Base-by-base conservation (phyloP, 2,113 vertebrate species). In the Patagioenas fasciata region DNA sequence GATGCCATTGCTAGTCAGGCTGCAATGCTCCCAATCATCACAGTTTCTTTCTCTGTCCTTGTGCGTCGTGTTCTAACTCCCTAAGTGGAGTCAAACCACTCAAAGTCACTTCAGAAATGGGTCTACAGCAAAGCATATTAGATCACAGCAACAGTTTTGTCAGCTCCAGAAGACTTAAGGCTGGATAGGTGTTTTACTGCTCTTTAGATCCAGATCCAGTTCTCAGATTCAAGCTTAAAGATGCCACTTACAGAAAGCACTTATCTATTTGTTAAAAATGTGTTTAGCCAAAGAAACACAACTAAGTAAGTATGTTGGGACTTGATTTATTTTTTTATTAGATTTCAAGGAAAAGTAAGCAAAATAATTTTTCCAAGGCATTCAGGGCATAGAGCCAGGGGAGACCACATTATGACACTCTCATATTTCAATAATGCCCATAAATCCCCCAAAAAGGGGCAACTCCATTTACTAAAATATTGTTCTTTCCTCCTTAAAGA, bases 331-430 rank as follows among this genome's bases (percentile, higher is more conserved):
- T 73, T 93, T 57, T 82, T 91, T 53, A 51, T 26, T 61, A 56
- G 4, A 62, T 89, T 83, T 80, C 66, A 77, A 78, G 34, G 17
- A 74, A 89, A 96, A 90, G 38, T 51, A 94, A 78, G 31, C 15
- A 85, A 66, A 77, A 69, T 1, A 32, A 4, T n/a, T 72, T 83
- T 80, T 58, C 38, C 21, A 10, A 67, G 38, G 38, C 28, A n/a
- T 36, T 3, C 24, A 53, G 38, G 71, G 34, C 9, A 86, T 9
- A 88, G 51, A 84, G 18, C 10, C 18, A 44, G 17, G 24, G 21
- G 7, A 89, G 6, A 60, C 24, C 6, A 18, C 5, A 6, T 42
- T 70, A 44, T 57, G 47, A n/a, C 31, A 78, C 47, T 79, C 38
- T 78, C 9, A 8, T 29, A 44, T 66, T 83, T 56, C 8, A 1